Base-by-base conservation (phyloP, 2,888 invertebrate species). In the Andrena bicolor region DNA sequence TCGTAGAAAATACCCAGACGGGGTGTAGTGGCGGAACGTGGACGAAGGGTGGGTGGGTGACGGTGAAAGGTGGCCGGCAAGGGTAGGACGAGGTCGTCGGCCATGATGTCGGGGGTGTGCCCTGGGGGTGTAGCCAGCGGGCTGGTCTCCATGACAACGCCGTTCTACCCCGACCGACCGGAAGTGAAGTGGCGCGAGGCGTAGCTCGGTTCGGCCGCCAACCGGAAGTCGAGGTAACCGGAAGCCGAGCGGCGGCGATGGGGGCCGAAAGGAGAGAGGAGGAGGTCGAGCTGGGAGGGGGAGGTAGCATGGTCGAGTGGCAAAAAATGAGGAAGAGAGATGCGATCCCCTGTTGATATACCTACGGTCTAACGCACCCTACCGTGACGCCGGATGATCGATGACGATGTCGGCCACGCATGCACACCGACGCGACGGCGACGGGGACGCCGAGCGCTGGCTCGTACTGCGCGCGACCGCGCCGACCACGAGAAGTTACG, bases 71-170 rank as follows among this genome's bases (percentile, higher is more conserved):
- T 26, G 41, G 32, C 6, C 16, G 51, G 16, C 53, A 70, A 28
- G 80, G 76, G 68, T 70, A 72, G 74, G 75, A 64, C 41, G 51
- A 32, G 26, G 60, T 41, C 56, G 83, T 58, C 91, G 86, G 91
- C 91, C 91, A 91, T 91, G 82, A 76, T 89, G 90, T 30, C 80
- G 88, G 81, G 92, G 91, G 91, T 91, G 91, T 91, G 87, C 86
- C 91, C 76, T 65, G 53, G 88, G 90, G 91, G 92, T 90, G 91
- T 90, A 86, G 82, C 89, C 91, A 41, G 60, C 56, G 16, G 61
- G 64, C 53, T 69, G 41, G 91, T 93, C 84, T 76, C 92, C 92
- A 92, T 92, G 92, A 85, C 89, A 83, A 93, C 92, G 73, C 86
- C 87, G 83, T 90, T 90, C 87, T 79, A 88, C 90, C 90, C 89